These are phyloP conservation scores for Campoletis raptor DNA, from an alignment of 2,888 invertebrate species.

Conservation along the genomic window DNA sequence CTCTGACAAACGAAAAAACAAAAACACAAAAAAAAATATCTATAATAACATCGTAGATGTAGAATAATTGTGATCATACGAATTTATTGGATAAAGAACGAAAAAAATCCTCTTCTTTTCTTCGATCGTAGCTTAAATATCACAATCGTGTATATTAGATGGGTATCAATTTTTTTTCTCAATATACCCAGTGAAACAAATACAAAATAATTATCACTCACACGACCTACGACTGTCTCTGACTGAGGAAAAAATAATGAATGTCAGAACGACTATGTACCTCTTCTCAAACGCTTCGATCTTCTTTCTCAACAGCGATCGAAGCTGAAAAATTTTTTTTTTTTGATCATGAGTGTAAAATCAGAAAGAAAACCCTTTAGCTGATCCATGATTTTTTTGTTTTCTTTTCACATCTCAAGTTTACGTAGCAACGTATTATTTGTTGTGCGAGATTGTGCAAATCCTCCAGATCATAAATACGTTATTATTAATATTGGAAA, in stretches of 20 bases:
- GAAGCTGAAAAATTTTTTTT: background rate
- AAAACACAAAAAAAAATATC: conserved; percentile 19
- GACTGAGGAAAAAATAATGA: conserved; percentile 13
- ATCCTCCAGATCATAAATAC: conserved; percentile 3
- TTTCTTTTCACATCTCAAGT: background rate
- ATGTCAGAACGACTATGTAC: conserved; percentile 51
- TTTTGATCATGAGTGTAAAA: background rate
- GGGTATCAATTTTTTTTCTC: conserved; percentile 44
- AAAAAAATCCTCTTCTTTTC: conserved; percentile 39
- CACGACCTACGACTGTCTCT: conserved; percentile 49
- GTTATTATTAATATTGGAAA: background rate
- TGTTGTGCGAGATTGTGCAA: conserved; percentile 22
- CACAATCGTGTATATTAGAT: conserved; percentile 33
- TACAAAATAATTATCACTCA: conserved; percentile 20
- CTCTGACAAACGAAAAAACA: conserved; percentile 39
- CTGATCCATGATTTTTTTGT: conserved; percentile 4
- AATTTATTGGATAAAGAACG: conserved; percentile 52
- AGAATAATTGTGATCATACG: conserved; percentile 65
- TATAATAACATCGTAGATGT: conserved; percentile 55
- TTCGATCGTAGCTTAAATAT: conserved; percentile 40
- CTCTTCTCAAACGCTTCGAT: conserved; percentile 52
- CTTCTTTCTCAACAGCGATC: conserved; percentile 50
- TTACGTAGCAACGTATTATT: conserved; percentile 31
- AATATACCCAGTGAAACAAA: conserved; percentile 45
- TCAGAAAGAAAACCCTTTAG: background rate